These are phyloP conservation scores for Chauna torquata DNA, from an alignment of 2,113 vertebrate species.

Conservation along the genomic window DNA sequence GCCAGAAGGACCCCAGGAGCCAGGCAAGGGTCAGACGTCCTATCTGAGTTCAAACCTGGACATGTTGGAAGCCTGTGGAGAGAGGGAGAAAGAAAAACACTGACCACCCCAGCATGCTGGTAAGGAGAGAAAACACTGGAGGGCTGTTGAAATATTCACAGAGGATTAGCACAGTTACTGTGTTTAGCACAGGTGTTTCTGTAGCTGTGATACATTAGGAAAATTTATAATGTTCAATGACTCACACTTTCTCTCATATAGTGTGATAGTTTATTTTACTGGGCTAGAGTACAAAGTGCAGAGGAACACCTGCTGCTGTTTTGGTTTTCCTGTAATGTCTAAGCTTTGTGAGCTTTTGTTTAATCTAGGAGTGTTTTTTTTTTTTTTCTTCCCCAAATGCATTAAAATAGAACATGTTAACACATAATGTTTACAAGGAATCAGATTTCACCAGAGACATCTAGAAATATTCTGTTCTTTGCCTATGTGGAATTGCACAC, in stretches of 20 bases:
- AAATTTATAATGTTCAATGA: conserved; percentile 53
- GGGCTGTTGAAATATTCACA: conserved; percentile 35
- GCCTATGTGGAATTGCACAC: not conserved
- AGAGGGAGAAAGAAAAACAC: not conserved
- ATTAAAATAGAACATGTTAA: not conserved
- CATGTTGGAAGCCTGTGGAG: not conserved
- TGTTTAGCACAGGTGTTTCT: conserved; percentile 61
- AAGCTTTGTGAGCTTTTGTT: conserved; percentile 15
- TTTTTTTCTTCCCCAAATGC: not conserved
- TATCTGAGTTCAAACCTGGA: not conserved
- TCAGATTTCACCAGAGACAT: not conserved
- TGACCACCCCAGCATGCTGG: not conserved
- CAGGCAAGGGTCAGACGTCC: not conserved
- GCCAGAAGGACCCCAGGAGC: not conserved
- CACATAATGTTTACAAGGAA: not conserved
- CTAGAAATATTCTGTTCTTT: not conserved
- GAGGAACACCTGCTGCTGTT: conserved; percentile 45
- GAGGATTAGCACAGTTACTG: conserved; percentile 59
- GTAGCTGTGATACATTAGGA: conserved; percentile 50
- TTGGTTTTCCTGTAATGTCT: conserved; percentile 27
- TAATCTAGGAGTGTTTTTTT: not conserved
- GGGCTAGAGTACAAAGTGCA: conserved; percentile 2
- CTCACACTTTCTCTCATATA: conserved; percentile 49
- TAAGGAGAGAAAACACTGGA: conserved; percentile 1
- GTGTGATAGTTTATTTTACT: conserved; percentile 63